Percentiles rank a stretch among this genome's conserved stretches.
Conservation (phyloP, 2,113 vertebrate species). For the Ailuropoda melanoleuca region DNA sequence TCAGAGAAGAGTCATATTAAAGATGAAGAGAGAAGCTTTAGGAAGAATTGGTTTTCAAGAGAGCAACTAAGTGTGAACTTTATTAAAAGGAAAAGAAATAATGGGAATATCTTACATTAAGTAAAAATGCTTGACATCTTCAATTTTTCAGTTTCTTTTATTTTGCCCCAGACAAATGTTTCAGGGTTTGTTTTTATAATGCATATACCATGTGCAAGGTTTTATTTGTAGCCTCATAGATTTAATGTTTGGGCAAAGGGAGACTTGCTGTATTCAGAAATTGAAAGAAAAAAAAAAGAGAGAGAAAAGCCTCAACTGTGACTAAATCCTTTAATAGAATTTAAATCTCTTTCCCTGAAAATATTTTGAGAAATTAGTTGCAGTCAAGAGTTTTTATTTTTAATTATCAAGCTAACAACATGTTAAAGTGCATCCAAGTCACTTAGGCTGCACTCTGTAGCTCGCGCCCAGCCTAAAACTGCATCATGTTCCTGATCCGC, state of each 20-base stretch:
- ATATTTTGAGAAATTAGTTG: conserved; percentile 39
- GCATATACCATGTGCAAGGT: conserved; percentile 20
- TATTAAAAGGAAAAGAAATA: conserved; percentile 73
- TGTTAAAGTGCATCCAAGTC: not conserved
- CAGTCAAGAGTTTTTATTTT: not conserved
- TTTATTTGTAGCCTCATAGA: conserved; percentile 53
- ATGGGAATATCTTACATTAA: conserved; percentile 66
- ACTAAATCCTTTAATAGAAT: conserved; percentile 7
- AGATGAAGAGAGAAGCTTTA: conserved; percentile 67
- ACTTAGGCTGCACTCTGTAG: not conserved
- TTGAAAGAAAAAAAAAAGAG: not conserved
- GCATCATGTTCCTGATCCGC: not conserved
- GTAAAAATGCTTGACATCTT: conserved; percentile 59
- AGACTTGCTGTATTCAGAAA: conserved; percentile 39
- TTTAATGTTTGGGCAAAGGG: conserved; percentile 60
- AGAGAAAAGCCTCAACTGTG: not conserved
- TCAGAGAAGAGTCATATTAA: conserved; percentile 71
- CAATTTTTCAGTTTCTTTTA: conserved; percentile 71
- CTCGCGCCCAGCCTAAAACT: not conserved
- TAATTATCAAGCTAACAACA: not conserved
- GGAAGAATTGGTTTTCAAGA: conserved; percentile 77
- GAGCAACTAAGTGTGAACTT: conserved; percentile 68
- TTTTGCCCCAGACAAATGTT: conserved; percentile 70
- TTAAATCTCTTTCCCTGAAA: conserved; percentile 29
- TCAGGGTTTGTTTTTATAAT: conserved; percentile 62